Conservation (phyloP, 2,888 invertebrate species). For the Athalia cordata region DNA sequence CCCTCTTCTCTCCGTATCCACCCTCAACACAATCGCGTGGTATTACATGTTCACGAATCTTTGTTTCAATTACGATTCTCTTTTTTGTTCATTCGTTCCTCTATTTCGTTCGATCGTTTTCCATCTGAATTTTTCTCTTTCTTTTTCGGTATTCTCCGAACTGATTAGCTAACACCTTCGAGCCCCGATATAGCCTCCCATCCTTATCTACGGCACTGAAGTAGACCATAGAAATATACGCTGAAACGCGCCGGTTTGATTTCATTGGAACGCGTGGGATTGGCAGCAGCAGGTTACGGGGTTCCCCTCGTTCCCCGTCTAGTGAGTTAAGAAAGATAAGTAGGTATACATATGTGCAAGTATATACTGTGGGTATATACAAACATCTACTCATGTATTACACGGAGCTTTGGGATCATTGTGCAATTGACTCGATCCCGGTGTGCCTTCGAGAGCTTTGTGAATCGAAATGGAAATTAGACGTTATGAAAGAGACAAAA, state of each 20-base stretch:
- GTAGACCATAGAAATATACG: background rate
- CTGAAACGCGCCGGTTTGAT: constrained; percentile 1
- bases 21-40: no score
- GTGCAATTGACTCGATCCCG: background rate
- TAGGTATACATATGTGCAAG: background rate
- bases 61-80: no score
- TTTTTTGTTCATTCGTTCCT: no score
- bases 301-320: background rate
- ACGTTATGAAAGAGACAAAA: no score
- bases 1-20: no score
- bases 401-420: background rate
- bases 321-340: constrained; percentile 3
- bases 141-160: background rate
- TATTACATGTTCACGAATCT: no score
- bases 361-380: no score
- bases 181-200: background rate
- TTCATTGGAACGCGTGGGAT: constrained; percentile 3
- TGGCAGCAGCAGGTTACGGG: background rate
- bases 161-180: background rate
- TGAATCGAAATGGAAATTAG: no score
- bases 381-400: background rate
- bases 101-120: background rate
- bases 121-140: background rate
- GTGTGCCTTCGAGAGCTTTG: background rate
- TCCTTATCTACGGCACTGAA: background rate